Base-by-base conservation (phyloP, 1,140 invertebrate genomes). In the Eriocheir sinensis region DNA sequence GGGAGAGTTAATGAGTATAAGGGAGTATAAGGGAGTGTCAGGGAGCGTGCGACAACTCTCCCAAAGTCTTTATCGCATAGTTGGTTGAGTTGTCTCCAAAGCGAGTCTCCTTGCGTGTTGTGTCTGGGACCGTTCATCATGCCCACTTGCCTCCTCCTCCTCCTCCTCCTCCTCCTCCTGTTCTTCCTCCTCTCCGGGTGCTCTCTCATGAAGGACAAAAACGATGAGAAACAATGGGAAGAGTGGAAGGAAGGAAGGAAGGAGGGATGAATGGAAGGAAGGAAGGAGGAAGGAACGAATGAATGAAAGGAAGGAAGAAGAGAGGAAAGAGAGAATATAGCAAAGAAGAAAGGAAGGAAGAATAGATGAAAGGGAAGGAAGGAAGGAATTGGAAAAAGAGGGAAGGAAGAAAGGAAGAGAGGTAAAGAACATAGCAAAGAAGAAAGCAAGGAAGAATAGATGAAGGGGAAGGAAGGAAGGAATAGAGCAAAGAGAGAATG, bases 381-480 rank as follows among this genome's bases (percentile, higher is more conserved):
- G 12, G 60, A 72, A 72, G 60, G n/a, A 15, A 15, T 15, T 72
- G 12, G 60, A 72, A 72, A 72, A n/a, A n/a, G n/a, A n/a, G n/a
- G n/a, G 60, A 72, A 72, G 60, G 60, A 72, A n/a, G 12, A n/a
- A 72, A 72, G 60, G 60, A 72, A 72, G 60, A n/a, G 60, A 72
- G 12, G 60, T 15, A 15, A n/a, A n/a, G n/a, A 72, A n/a, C 12
- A n/a, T n/a, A 72, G 12, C 12, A 72, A 72, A n/a, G 60, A 72
- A n/a, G 12, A 72, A 72, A 72, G 60, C 12, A 72, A 72, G 83
- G 40, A 6, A 38, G 83, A n/a, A n/a, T n/a, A n/a, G 83, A 86
- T n/a, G 80, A 83, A 83, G 80, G n/a, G 80, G 36, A 83, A 32
- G 30, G 80, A 83, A n/a, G 32, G 83, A 36, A 86, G 83, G 30